phyloP scores from a whole-genome alignment of 2,888 invertebrate genomes.

The Oxyscelio sp. region DNA sequence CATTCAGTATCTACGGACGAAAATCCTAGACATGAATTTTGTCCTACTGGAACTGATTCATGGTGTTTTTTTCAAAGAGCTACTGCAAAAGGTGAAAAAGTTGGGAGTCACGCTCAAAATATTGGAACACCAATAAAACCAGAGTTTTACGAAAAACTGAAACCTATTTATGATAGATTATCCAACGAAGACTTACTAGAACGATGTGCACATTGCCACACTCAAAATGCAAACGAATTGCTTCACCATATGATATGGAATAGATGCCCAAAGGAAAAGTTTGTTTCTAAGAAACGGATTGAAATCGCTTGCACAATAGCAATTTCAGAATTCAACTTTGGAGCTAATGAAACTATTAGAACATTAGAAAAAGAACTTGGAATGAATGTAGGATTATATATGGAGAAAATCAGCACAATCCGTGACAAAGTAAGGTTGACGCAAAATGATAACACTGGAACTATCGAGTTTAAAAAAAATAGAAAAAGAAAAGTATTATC shows the following conservation, averaged over 20 bases:
- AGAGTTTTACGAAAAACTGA: constrained; percentile 5
- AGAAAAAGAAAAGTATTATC: constrained; percentile 33
- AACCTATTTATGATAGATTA: constrained; percentile 14
- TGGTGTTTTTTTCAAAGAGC: constrained; percentile 24
- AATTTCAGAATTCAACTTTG: constrained; percentile 21
- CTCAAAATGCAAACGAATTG: constrained; percentile 17
- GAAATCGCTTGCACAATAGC: constrained; percentile 7
- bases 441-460: constrained; percentile 27
- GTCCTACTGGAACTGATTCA: not conserved
- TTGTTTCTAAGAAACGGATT: not conserved
- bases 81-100: not conserved
- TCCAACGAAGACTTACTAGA: constrained; percentile 11
- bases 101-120: constrained; percentile 8
- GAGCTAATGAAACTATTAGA: not conserved
- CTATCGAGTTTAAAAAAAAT: constrained; percentile 36
- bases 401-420: constrained; percentile 1
- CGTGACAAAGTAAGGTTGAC: constrained; percentile 18
- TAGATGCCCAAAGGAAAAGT: constrained; percentile 7
- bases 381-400: not conserved
- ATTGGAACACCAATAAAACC: constrained; percentile 8
- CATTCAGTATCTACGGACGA: constrained; percentile 22
- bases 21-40: not conserved
- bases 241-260: constrained; percentile 12
- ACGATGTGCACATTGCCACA: constrained; percentile 9
- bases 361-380: not conserved